Percentiles rank a stretch among this genome's conserved stretches.
Conservation (phyloP, 2,113 vertebrate species). For the Plestiodon gilberti region DNA sequence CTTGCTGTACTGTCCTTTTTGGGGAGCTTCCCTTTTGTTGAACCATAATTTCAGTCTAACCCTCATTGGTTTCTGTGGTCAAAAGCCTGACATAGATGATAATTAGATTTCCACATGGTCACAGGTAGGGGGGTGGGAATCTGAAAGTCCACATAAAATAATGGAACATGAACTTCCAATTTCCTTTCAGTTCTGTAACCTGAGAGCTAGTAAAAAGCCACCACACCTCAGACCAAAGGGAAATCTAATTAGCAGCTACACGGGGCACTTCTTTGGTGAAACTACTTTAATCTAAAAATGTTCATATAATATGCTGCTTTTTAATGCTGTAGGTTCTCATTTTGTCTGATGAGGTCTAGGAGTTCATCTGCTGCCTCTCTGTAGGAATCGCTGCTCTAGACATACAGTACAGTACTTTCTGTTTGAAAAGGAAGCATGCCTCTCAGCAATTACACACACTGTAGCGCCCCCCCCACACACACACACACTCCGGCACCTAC, state of each 20-base stretch:
- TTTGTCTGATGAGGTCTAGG: neutral
- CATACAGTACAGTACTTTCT: neutral
- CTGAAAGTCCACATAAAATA: neutral
- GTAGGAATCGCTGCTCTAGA: neutral
- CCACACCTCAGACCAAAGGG: neutral
- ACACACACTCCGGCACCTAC: too few species aligned
- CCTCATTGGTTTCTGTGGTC: neutral
- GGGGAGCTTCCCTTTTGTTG: neutral
- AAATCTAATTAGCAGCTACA: neutral
- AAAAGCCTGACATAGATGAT: neutral
- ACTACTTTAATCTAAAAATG: neutral
- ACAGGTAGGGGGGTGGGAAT: neutral
- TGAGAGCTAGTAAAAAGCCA: neutral
- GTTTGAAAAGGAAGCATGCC: neutral
- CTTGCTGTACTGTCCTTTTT: neutral
- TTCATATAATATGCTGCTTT: neutral
- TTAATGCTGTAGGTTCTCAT: neutral
- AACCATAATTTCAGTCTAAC: neutral
- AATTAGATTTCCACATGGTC: neutral
- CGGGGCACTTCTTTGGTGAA: neutral
- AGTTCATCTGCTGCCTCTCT: neutral
- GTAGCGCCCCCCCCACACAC: neutral
- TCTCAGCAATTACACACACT: too few species aligned
- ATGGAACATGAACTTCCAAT: neutral
- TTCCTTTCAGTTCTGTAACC: neutral